Conservation (phyloP, 2,113 vertebrate species). For the Noctilio leporinus region DNA sequence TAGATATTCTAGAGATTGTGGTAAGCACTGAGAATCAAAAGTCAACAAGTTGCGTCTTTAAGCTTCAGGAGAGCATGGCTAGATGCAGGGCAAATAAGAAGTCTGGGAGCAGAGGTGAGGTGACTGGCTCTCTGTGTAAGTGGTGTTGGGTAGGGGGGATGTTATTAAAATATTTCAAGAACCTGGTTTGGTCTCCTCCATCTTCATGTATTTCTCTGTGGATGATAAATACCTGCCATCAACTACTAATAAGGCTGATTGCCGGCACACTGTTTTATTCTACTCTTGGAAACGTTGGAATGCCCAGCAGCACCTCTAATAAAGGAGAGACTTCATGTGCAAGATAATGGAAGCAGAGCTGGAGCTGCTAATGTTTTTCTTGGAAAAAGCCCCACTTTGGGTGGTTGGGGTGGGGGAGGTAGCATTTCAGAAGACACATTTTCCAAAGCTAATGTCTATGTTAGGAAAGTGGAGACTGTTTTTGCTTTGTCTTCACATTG, state of each 20-base stretch:
- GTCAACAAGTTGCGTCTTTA: not conserved
- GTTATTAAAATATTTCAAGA: not conserved
- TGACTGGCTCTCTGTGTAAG: not conserved
- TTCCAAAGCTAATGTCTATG: not conserved
- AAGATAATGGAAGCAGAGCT: not conserved
- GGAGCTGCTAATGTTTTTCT: not conserved
- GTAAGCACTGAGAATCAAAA: not conserved
- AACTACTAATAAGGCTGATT: not conserved
- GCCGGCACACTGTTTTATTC: not conserved
- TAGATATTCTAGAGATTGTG: not conserved
- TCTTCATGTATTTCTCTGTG: not conserved
- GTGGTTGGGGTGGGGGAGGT: not conserved
- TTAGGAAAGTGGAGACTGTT: not conserved
- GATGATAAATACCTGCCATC: not conserved
- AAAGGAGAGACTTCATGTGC: not conserved
- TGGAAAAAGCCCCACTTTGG: not conserved
- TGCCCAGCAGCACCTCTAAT: not conserved
- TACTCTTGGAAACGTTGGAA: not conserved
- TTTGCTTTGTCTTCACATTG: not conserved
- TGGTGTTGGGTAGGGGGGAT: not conserved
- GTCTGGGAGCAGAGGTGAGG: not conserved
- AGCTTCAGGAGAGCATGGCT: not conserved
- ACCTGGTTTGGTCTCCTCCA: not conserved
- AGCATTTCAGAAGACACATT: conserved; percentile 5
- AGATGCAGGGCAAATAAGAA: not conserved